Evolutionary conservation across 1,140 invertebrate species (phyloP).

Genomic region (Fopius arisanus): DNA sequence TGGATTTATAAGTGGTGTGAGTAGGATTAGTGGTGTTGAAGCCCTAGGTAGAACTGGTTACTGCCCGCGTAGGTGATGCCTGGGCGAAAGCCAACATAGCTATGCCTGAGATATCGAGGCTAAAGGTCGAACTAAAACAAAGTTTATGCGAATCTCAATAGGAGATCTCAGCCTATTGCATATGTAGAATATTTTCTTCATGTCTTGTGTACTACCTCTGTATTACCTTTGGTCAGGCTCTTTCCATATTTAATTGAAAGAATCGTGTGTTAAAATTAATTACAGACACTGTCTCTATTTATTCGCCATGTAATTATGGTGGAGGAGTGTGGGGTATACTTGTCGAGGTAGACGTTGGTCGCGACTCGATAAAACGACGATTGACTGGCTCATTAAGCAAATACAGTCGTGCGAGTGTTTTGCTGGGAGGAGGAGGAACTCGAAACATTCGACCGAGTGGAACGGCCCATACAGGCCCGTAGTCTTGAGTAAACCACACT

Average conservation of each 20-base stretch:
- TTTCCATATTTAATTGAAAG: slow-evolving; percentile 20
- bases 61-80: slow-evolving; percentile 15
- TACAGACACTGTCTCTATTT: background rate
- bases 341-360: slow-evolving; percentile 27
- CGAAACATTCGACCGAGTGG: slow-evolving; percentile 22
- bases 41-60: slow-evolving; percentile 23
- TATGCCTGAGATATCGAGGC: slow-evolving; percentile 1
- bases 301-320: slow-evolving; percentile 4
- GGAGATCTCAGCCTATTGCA: background rate
- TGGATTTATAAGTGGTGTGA: background rate
- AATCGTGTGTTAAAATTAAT: slow-evolving; percentile 5
- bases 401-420: slow-evolving; percentile 34
- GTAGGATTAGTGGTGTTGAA: background rate
- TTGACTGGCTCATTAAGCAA: slow-evolving; percentile 46
- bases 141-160: slow-evolving; percentile 15
- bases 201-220: background rate
- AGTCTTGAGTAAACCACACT: slow-evolving; percentile 44
- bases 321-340: background rate
- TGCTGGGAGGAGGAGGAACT: background rate
- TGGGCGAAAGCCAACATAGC: slow-evolving; percentile 19
- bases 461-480: slow-evolving; percentile 31
- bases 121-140: slow-evolving; percentile 15
- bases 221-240: background rate
- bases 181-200: background rate
- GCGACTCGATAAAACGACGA: slow-evolving; percentile 44